phyloP scores from a whole-genome alignment of 1,140 invertebrate genomes.

The Pogonognathellus flavescens region DNA sequence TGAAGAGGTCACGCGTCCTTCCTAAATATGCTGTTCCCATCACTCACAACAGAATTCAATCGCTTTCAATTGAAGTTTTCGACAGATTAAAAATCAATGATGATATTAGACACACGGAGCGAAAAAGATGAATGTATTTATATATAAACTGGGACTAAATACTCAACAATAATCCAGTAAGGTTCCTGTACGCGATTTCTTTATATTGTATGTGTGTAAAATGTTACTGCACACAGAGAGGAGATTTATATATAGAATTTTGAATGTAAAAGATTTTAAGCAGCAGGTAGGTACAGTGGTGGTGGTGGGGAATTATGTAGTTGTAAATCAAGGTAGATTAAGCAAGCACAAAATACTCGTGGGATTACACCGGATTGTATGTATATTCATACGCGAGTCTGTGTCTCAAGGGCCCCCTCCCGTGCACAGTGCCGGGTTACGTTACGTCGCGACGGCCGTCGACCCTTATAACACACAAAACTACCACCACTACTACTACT shows the following conservation, averaged over 20 bases:
- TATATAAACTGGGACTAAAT: not conserved
- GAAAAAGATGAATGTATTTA: constrained; percentile 13
- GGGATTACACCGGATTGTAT: not conserved
- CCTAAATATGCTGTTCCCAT: not conserved
- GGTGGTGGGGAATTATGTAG: not conserved
- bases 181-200: no score
- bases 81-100: constrained; percentile 7
- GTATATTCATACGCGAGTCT: not conserved
- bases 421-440: constrained; percentile 46
- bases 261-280: no score
- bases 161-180: no score
- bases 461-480: not conserved
- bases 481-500: no score
- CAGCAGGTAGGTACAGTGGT: no score
- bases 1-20: constrained; percentile 30
- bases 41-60: not conserved
- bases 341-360: constrained; percentile 22
- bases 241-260: not conserved
- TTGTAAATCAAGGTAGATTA: not conserved
- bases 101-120: not conserved
- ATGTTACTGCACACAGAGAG: not conserved
- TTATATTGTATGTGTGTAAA: not conserved
- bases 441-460: constrained; percentile 46
- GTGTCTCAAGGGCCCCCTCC: constrained; percentile 24
- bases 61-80: not conserved